phyloP scores from a whole-genome alignment of 2,888 invertebrate species.

The Tinea semifulvella region DNA sequence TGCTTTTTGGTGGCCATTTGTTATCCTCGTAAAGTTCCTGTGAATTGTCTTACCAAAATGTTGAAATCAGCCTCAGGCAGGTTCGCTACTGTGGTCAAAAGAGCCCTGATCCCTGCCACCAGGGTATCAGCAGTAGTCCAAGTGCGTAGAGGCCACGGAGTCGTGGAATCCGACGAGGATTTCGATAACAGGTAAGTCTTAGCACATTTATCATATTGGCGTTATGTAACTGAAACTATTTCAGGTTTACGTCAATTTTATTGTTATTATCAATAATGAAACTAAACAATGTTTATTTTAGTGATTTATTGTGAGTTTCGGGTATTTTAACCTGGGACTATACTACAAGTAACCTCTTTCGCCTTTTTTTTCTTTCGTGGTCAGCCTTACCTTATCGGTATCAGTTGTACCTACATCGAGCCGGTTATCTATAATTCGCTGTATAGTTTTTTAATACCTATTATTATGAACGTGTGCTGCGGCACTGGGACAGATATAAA shows the following conservation, averaged over 20 bases:
- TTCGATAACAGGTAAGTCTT: conserved; percentile 77
- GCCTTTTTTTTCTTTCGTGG: too few species aligned
- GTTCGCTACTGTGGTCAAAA: conserved; percentile 46
- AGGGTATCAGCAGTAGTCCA: conserved; percentile 41
- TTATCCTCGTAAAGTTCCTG: conserved; percentile 42
- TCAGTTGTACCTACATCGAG: neutral
- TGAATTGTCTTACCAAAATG: conserved; percentile 37
- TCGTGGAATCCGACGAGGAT: conserved; percentile 81
- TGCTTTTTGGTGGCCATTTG: conserved; percentile 51
- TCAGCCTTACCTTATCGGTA: neutral
- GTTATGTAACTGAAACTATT: conserved; percentile 49
- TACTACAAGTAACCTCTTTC: too few species aligned
- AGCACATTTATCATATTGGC: conserved; percentile 29
- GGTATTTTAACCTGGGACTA: too few species aligned
- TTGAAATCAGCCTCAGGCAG: conserved; percentile 53
- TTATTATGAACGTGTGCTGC: too few species aligned
- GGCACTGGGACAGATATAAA: too few species aligned
- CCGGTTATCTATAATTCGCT: neutral
- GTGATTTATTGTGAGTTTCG: too few species aligned
- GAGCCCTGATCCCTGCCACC: conserved; percentile 40
- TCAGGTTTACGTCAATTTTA: conserved; percentile 2
- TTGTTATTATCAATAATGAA: neutral
- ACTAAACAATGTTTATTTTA: neutral
- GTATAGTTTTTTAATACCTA: too few species aligned
- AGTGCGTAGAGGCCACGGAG: conserved; percentile 48